Evolutionary conservation across 2,113 vertebrate species (phyloP), one percentile per base, ranked within the genome.

Genomic region (Corythornis madagascariensis): DNA sequence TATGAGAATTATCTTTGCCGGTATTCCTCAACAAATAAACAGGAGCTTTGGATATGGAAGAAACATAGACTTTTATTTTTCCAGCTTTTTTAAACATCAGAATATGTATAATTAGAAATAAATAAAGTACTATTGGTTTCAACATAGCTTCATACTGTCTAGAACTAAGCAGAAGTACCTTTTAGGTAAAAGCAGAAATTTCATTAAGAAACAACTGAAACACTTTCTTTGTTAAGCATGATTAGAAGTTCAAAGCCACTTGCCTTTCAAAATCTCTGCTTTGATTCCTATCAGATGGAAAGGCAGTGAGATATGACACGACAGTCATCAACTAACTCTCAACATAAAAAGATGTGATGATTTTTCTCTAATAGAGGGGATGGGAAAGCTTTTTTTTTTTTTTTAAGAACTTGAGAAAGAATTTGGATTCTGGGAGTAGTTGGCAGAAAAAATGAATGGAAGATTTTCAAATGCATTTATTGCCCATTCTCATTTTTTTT

Each of bases 201-300:
- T 70, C 50, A 56, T 82, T 76, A 79, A 76, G 71, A 87, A 83
- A 71, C 35, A 80, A 64, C 55, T 63, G 73, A 92, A 90, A 89
- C 74, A 63, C 25, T 92, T 90, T 60, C 69, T 74, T 93, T 86
- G 88, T 88, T 66, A 86, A 86, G 64, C 28, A 13, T 43, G 82
- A 95, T 87, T 87, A 76, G 66, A 24, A 84, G 84, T 91, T 94
- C 60, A 77, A 85, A 94, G 91, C 29, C 33, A 43, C 19, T 45
- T 82, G 48, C 77, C 45, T 94, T 92, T 90, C 83, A 84, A 90
- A 84, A 50, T 42, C 50, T 87, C 74, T 92, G 75, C 78, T 95
- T 93, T 93, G 84, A 91, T 92, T 92, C 65, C 77, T 74, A 59
- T 83, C 67, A 89, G 66, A 74, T 81, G 65, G 64, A 83, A 85